A percentile compares a stretch with the other conserved stretches of the same genome.
These are phyloP conservation scores for Drosophila jambulina DNA, from an alignment of 1,140 invertebrate species.

Conservation along the genomic window DNA sequence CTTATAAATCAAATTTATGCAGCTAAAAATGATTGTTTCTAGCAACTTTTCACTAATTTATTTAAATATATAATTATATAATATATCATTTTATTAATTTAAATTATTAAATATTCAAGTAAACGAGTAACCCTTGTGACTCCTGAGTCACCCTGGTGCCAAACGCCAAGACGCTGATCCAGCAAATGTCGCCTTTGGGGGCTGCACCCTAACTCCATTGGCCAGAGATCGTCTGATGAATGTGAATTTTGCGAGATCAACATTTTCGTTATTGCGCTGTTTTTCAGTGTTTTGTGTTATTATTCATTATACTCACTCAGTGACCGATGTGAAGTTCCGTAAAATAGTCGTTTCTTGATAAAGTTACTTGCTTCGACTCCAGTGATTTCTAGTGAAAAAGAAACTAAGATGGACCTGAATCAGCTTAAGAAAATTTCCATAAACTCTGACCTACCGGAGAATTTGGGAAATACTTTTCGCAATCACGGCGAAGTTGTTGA, in stretches of 20 bases:
- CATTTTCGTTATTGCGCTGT: not conserved
- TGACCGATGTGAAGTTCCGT: not conserved
- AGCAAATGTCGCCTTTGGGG: not conserved
- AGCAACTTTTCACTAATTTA: too few species aligned
- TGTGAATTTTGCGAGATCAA: not conserved
- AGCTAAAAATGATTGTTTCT: too few species aligned
- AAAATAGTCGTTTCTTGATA: not conserved
- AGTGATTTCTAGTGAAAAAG: not conserved
- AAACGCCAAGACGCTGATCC: not conserved
- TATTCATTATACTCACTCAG: not conserved
- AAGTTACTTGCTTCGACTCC: not conserved
- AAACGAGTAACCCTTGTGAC: not conserved
- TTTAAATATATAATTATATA: too few species aligned
- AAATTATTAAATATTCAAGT: not conserved
- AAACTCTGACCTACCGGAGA: not conserved
- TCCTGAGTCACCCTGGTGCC: not conserved
- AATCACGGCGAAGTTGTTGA: not conserved
- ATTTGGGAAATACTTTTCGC: not conserved
- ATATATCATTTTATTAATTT: not conserved
- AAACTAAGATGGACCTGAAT: not conserved
- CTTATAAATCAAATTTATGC: too few species aligned
- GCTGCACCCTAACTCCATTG: not conserved
- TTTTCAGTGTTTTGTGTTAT: not conserved
- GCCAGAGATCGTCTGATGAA: not conserved
- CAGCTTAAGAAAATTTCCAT: not conserved